Percentiles rank a stretch among this genome's conserved stretches.
These are phyloP conservation scores for Clarias platycephalus DNA, from an alignment of 2,797 vertebrate genomes.

Conservation along the genomic window DNA sequence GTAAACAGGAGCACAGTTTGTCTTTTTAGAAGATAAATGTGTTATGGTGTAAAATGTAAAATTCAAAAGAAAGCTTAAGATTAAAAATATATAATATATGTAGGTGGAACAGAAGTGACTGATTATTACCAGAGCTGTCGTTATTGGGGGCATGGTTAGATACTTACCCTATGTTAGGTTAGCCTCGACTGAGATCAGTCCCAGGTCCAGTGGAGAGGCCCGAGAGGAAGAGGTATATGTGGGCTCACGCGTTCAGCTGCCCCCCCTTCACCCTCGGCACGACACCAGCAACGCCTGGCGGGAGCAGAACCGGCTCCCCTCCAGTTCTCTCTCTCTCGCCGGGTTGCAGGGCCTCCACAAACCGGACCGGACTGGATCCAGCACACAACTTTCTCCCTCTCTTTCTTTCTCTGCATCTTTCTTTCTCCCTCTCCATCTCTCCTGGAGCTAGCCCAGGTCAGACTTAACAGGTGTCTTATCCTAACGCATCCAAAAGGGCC, in stretches of 20 bases:
- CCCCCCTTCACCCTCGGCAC: constrained; percentile 72
- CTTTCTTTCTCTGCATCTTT: constrained; percentile 60
- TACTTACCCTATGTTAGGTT: constrained; percentile 80
- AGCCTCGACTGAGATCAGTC: constrained; percentile 78
- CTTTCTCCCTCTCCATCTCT: constrained; percentile 66
- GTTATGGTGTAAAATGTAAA: constrained; percentile 11
- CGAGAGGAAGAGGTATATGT: constrained; percentile 62
- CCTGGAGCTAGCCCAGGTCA: constrained; percentile 57
- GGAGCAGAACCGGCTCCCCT: constrained; percentile 75
- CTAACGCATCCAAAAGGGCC: constrained; percentile 39
- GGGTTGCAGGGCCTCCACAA: constrained; percentile 77
- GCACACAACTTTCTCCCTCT: constrained; percentile 70
- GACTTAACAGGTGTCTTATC: constrained; percentile 57
- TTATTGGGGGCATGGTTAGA: constrained; percentile 69
- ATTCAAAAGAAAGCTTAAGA: background rate
- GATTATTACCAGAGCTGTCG: constrained; percentile 50
- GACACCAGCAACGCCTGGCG: constrained; percentile 75
- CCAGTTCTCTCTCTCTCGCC: constrained; percentile 75
- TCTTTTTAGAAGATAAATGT: background rate
- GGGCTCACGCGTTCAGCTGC: constrained; percentile 58
- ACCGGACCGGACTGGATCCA: constrained; percentile 80
- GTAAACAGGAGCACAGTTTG: constrained; percentile 12
- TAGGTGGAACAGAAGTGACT: background rate
- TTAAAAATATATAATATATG: background rate
- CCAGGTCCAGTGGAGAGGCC: constrained; percentile 77